Base-by-base conservation (phyloP, 1,140 invertebrate genomes). In the Leptinotarsa undecemlineata region DNA sequence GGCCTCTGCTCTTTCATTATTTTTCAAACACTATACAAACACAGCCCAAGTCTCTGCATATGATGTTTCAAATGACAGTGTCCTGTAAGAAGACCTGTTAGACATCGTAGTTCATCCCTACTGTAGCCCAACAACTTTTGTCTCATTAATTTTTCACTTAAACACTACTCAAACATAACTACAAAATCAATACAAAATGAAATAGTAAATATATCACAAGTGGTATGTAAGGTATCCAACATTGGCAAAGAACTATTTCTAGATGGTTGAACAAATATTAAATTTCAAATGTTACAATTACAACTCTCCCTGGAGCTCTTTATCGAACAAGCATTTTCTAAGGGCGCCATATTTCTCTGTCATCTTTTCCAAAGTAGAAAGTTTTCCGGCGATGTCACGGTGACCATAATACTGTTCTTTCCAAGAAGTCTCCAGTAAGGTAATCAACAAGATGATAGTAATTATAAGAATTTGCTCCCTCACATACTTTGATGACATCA, bases 401-500 rank as follows among this genome's bases (percentile, higher is more conserved):
- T 96, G 92, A 48, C 94, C 93, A 78, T 93, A 90, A 84, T 96
- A 92, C 86, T 98, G 96, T 83, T 98, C 96, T 78, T 94, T 92
- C 76, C 76, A 98, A 85, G 88, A 95, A 97, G 19, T 95, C 94
- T 17, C 90, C 91, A 79, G 94, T 95, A 73, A 98, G 86, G 81
- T 95, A 95, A 85, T 97, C 94, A n/a, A 93, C 92, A 82, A 96
- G 87, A 83, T 96, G 94, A 84, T 95, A 95, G 82, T 96, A 93
- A 79, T 94, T 94, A 81, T 89, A 90, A 21, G 83, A 76, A 4
- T 80, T 78, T 33, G 85, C 84, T 20, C 85, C 80, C 84, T 95
- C 93, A 82, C 94, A 95, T 62, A 82, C 86, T 77, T 85, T 85
- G 79, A 93, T 94, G 73, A 93, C 89, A 0, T 88, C 86, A 17